Conservation (phyloP, 2,797 vertebrate species). For the Yasuhikotakia modesta region DNA sequence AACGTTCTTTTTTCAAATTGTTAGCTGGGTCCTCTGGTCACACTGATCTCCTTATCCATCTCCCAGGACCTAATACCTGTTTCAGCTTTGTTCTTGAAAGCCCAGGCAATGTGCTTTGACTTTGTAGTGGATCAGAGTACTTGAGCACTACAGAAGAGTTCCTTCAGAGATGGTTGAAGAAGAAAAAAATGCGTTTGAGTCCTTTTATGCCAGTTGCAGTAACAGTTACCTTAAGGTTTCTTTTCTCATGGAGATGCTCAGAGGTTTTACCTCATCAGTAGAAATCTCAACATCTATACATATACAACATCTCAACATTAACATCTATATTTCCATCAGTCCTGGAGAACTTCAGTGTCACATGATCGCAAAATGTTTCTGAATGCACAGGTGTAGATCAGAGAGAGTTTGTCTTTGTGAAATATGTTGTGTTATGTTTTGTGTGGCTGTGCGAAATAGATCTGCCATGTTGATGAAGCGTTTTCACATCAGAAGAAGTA, state of each 20-base stretch:
- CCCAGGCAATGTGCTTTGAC: constrained; percentile 39
- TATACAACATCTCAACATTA: neutral
- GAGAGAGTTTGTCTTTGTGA: neutral
- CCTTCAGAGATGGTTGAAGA: constrained; percentile 36
- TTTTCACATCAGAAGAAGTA: neutral
- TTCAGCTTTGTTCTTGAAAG: constrained; percentile 59
- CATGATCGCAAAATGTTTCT: too few species aligned
- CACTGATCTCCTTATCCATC: constrained; percentile 35
- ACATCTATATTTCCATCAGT: neutral
- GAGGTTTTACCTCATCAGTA: neutral
- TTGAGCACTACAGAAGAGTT: constrained; percentile 34
- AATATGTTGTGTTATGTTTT: too few species aligned
- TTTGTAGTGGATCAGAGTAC: constrained; percentile 59
- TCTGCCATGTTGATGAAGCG: neutral
- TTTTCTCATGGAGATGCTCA: neutral
- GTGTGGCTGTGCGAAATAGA: neutral
- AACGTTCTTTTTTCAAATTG: too few species aligned
- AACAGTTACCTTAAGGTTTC: constrained; percentile 19
- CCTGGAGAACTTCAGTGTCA: too few species aligned
- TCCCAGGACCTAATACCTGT: constrained; percentile 48
- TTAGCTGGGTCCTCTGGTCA: neutral
- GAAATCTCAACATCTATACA: too few species aligned
- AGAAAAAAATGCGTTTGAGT: constrained; percentile 32
- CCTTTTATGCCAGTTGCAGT: constrained; percentile 23
- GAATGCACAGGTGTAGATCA: neutral